phyloP scores from a whole-genome alignment of 2,888 invertebrate species.

The Ectemnius continuus region DNA sequence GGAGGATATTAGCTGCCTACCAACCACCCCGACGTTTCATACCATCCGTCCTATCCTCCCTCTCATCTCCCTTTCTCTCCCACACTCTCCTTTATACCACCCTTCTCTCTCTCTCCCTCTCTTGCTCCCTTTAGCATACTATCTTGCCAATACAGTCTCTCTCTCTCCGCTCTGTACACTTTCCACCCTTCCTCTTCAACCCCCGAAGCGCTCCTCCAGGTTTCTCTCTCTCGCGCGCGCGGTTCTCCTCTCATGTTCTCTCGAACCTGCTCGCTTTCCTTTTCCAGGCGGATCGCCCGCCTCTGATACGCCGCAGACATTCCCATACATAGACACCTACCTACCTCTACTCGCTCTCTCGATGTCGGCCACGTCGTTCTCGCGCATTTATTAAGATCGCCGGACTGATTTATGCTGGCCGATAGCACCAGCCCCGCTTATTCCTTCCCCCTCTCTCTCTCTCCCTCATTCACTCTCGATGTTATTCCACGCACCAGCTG shows the following conservation, averaged over 20 bases:
- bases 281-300: too few species aligned
- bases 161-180: not conserved
- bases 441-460: too few species aligned
- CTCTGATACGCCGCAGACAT: too few species aligned
- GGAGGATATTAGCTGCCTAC: slow-evolving; percentile 78
- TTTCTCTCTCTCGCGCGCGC: too few species aligned
- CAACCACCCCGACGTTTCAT: slow-evolving; percentile 70
- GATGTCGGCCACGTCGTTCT: slow-evolving; percentile 43
- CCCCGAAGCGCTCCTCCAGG: slow-evolving; percentile 11
- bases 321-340: too few species aligned
- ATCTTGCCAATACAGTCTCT: too few species aligned
- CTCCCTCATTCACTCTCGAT: slow-evolving; percentile 44
- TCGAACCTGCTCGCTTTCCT: too few species aligned
- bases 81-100: slow-evolving; percentile 22
- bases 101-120: slow-evolving; percentile 37
- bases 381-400: slow-evolving; percentile 76
- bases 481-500: slow-evolving; percentile 54
- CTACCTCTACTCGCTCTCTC: slow-evolving; percentile 22
- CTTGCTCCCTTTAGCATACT: not conserved
- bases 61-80: slow-evolving; percentile 34
- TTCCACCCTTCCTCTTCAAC: slow-evolving; percentile 27
- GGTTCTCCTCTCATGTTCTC: too few species aligned
- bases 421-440: slow-evolving; percentile 43
- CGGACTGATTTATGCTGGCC: slow-evolving; percentile 73
- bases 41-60: slow-evolving; percentile 53